A percentile compares a stretch with the other conserved stretches of the same genome.
These are phyloP conservation scores for Leiothrix lutea DNA, from an alignment of 2,113 vertebrate species.

Conservation along the genomic window DNA sequence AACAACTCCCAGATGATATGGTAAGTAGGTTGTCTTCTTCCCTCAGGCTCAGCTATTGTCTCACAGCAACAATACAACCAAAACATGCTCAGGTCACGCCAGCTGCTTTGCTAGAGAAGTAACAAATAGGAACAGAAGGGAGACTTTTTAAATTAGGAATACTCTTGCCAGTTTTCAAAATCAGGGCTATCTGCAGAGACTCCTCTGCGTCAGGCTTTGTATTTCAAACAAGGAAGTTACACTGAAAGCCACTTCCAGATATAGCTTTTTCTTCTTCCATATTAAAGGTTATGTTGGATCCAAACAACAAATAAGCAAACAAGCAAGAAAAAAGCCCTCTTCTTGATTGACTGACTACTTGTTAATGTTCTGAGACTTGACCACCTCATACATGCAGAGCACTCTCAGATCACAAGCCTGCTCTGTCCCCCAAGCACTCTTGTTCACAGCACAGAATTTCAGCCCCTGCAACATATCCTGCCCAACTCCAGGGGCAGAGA, in stretches of 20 bases:
- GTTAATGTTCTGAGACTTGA: not conserved
- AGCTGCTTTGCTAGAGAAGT: not conserved
- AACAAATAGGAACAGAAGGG: not conserved
- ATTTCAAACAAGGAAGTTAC: not conserved
- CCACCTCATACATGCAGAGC: not conserved
- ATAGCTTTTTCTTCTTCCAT: not conserved
- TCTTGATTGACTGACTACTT: not conserved
- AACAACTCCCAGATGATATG: not conserved
- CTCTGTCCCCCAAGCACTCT: not conserved
- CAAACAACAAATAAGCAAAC: not conserved
- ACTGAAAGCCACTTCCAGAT: not conserved
- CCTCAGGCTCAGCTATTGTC: slow-evolving; percentile 2
- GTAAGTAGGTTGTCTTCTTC: slow-evolving; percentile 19
- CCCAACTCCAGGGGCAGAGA: not conserved
- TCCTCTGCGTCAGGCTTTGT: not conserved
- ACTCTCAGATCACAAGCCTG: not conserved
- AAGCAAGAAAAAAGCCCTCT: not conserved
- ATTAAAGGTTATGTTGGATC: not conserved
- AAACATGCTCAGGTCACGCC: not conserved
- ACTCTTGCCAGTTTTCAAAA: not conserved
- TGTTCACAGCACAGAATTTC: not conserved
- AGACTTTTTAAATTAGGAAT: not conserved
- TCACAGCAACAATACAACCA: not conserved
- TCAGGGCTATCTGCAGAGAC: not conserved
- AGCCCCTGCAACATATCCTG: not conserved